Evolutionary conservation across 2,113 vertebrate genomes (phyloP).

Genomic region (chimpanzee (Pan troglodytes)): NHGRI_mPanTro3-v2.1_pri NC_072419.2:22138501-22139000

Average conservation of each 20-base stretch:
- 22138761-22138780: not conserved
- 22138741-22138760: not conserved
- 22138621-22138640: not conserved
- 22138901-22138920: not conserved
- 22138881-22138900: not conserved
- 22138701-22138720: not conserved
- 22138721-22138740: not conserved
- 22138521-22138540: not conserved
- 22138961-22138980: not conserved
- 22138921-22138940: not conserved
- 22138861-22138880: not conserved
- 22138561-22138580: not conserved
- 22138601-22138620: not conserved
- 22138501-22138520: not conserved
- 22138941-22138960: not conserved
- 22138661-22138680: not conserved
- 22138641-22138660: not conserved
- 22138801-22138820: not conserved
- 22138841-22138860: not conserved
- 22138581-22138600: slow-evolving; percentile 6
- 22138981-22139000: not conserved
- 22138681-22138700: not conserved
- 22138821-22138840: not conserved
- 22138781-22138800: not conserved
- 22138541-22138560: not conserved